phyloP scores from a whole-genome alignment of 1,140 invertebrate genomes.

The Glomeris maerens region DNA sequence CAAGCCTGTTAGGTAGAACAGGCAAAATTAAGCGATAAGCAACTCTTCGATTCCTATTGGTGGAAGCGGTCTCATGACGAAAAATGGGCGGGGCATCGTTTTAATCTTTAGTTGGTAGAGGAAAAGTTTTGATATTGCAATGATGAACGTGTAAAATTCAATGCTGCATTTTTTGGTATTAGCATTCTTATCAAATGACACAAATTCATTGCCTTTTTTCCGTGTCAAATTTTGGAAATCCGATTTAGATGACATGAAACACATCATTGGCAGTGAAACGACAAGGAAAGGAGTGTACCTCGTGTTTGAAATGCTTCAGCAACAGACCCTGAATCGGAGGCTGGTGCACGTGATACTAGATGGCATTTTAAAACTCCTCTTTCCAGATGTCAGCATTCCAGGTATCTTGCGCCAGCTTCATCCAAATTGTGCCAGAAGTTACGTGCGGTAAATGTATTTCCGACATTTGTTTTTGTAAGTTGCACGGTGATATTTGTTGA shows the following conservation, averaged over 20 bases:
- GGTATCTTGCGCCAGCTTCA: slow-evolving; percentile 49
- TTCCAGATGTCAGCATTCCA: slow-evolving; percentile 54
- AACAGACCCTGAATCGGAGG: slow-evolving; percentile 66
- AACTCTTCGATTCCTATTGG: too few species aligned
- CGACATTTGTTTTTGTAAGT: not conserved
- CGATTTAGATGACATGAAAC: slow-evolving; percentile 80
- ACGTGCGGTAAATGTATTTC: not conserved
- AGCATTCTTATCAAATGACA: too few species aligned
- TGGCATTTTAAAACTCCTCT: slow-evolving; percentile 55
- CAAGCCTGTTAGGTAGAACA: too few species aligned
- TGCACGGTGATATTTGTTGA: not conserved
- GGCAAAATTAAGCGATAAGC: too few species aligned
- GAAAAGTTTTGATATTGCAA: too few species aligned
- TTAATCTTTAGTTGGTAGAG: too few species aligned
- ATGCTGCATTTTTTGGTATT: too few species aligned
- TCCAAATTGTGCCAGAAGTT: slow-evolving; percentile 23
- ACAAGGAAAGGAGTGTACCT: slow-evolving; percentile 70
- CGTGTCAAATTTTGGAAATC: slow-evolving; percentile 1
- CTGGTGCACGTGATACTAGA: slow-evolving; percentile 77
- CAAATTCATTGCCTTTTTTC: slow-evolving; percentile 7
- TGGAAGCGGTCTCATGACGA: too few species aligned
- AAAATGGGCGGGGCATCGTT: too few species aligned
- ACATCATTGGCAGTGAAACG: slow-evolving; percentile 80
- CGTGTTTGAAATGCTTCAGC: slow-evolving; percentile 75
- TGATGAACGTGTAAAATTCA: too few species aligned